Evolutionary conservation across 2,797 vertebrate genomes (phyloP), one percentile per base, ranked within the genome.

Genomic region (Argya squamiceps): DNA sequence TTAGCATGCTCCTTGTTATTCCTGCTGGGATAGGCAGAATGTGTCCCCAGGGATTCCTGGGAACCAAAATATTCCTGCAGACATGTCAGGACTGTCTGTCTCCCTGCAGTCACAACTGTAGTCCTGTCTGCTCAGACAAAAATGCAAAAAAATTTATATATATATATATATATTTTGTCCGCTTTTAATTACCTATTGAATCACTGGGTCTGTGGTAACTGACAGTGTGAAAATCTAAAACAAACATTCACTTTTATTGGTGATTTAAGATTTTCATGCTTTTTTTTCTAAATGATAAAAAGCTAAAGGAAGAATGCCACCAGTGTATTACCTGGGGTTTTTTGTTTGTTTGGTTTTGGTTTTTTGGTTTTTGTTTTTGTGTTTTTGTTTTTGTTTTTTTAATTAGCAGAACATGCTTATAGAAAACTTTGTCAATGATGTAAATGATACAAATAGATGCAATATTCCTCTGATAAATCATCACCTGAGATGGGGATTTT

Each of bases 361-460:
- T n/a, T n/a, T n/a, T n/a, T n/a, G n/a, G n/a, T n/a, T n/a, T n/a
- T n/a, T n/a, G n/a, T n/a, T n/a, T n/a, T n/a, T n/a, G n/a, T n/a
- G n/a, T n/a, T n/a, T n/a, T 9, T 49, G 14, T 65, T 21, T 9
- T 14, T n/a, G n/a, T n/a, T 81, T 18, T 26, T 27, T 90, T 83
- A 64, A 86, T 96, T 82, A 94, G 39, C 73, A 89, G 73, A 95
- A 69, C 56, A 36, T 34, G 50, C 79, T 91, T 93, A 56, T 67
- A 93, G 85, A 74, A 96, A 96, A 75, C 30, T 11, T 97, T 93
- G 91, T 96, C 97, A 95, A 97, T 97, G 91, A 62, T 85, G 52
- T 90, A 95, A 93, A 82, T 97, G 94, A 84, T 94, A 67, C 3
- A 37, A 96, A 88, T 69, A 88, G 88, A 75, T 92, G 70, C 34